phyloP scores from a whole-genome alignment of 1,140 invertebrate species.

The Apis mellifera region DNA sequence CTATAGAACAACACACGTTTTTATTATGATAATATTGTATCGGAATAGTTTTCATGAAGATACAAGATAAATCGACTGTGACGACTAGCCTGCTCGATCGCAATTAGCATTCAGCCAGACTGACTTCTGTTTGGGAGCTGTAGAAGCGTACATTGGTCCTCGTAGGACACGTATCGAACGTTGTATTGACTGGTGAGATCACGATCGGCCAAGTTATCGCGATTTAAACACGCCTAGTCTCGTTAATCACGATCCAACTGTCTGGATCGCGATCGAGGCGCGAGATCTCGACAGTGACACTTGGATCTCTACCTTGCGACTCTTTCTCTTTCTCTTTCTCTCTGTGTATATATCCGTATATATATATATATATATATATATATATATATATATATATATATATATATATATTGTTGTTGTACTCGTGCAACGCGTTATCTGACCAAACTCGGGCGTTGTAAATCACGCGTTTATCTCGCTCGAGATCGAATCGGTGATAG shows the following conservation, averaged over 20 bases:
- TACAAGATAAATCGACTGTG: conserved; percentile 16
- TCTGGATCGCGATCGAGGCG: neutral
- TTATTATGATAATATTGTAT: neutral
- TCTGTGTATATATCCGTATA: no score
- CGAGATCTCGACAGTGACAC: conserved; percentile 27
- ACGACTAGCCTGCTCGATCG: neutral
- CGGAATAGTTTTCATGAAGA: conserved; percentile 13
- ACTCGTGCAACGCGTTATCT: neutral
- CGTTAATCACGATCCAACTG: conserved; percentile 31
- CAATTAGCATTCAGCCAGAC: conserved; percentile 10
- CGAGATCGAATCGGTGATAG: conserved; percentile 3
- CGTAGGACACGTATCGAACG: neutral
- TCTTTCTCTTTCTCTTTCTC: neutral
- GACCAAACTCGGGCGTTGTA: conserved; percentile 16
- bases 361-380: no score
- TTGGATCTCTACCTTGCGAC: conserved; percentile 11
- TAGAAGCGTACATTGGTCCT: neutral
- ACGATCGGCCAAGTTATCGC: conserved; percentile 14
- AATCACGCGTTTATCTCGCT: conserved; percentile 40
- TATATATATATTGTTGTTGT: no score
- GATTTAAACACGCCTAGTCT: neutral
- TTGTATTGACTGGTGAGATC: neutral
- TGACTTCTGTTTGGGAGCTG: conserved; percentile 5
- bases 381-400: no score
- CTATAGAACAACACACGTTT: neutral